A percentile compares a stretch with the other conserved stretches of the same genome.
Conservation (phyloP, 2,888 invertebrate genomes). For the Microdon myrmicae region DNA sequence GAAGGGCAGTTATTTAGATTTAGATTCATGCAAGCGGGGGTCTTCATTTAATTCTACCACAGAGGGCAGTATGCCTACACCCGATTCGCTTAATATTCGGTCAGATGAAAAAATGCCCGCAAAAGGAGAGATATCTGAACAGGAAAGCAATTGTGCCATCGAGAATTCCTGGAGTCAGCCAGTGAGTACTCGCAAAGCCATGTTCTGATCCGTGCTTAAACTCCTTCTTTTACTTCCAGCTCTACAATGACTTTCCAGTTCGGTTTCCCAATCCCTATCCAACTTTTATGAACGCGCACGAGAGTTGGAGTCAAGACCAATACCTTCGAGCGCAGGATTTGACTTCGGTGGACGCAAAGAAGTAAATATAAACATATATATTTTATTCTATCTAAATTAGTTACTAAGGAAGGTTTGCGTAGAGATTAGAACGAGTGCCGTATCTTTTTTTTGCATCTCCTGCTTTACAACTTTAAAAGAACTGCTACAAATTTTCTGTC, state of each 20-base stretch:
- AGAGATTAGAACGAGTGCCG: too few species aligned
- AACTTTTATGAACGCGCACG: slow-evolving; percentile 51
- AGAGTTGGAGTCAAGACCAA: slow-evolving; percentile 63
- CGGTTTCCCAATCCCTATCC: slow-evolving; percentile 58
- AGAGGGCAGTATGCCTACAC: slow-evolving; percentile 61
- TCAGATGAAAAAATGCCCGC: slow-evolving; percentile 90
- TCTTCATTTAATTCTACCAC: slow-evolving; percentile 64
- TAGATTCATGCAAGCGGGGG: slow-evolving; percentile 64
- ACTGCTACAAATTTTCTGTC: too few species aligned
- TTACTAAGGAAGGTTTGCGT: too few species aligned
- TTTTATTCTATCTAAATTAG: too few species aligned
- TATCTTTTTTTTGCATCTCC: not conserved
- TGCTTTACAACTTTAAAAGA: slow-evolving; percentile 15
- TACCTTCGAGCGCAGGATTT: slow-evolving; percentile 63
- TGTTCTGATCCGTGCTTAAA: not conserved
- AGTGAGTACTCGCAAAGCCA: slow-evolving; percentile 67
- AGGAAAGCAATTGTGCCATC: slow-evolving; percentile 85
- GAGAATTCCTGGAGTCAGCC: slow-evolving; percentile 77
- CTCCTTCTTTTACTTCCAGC: slow-evolving; percentile 50
- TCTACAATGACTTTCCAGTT: slow-evolving; percentile 64
- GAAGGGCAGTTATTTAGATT: slow-evolving; percentile 64
- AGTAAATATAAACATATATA: slow-evolving; percentile 53
- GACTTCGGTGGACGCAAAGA: slow-evolving; percentile 57
- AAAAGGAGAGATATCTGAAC: slow-evolving; percentile 85
- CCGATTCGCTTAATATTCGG: slow-evolving; percentile 75